Conservation (phyloP, 2,113 vertebrate genomes). For the Puffinus mauretanicus region DNA sequence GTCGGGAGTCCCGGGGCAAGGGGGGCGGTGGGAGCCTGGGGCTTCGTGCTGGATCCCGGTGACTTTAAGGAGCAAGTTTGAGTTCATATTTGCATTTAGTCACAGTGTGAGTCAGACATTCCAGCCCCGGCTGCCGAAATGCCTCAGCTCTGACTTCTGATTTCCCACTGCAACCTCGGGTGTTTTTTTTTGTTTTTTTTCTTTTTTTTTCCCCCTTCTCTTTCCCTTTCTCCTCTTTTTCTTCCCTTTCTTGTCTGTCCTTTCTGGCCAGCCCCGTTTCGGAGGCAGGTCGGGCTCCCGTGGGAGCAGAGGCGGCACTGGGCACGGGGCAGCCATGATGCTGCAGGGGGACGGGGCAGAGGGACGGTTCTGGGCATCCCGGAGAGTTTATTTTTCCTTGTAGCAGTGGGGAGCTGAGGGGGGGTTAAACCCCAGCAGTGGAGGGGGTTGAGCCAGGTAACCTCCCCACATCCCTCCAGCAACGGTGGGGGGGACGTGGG, state of each 20-base stretch:
- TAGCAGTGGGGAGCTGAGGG: background rate
- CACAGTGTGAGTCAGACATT: conserved; percentile 72
- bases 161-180: conserved; percentile 45
- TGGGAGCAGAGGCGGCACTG: fast-evolving
- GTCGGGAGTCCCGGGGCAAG: fast-evolving
- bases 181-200: background rate
- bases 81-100: conserved; percentile 68
- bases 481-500: fast-evolving
- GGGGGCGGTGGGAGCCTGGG: background rate
- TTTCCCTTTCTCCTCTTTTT: conserved; percentile 5
- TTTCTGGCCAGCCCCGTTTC: background rate
- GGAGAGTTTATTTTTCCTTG: background rate
- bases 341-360: background rate
- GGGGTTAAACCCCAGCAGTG: background rate
- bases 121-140: conserved; percentile 66
- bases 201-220: too few relatives aligned
- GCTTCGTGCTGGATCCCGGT: background rate
- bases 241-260: background rate
- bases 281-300: fast-evolving
- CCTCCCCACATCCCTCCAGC: background rate
- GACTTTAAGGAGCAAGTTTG: background rate
- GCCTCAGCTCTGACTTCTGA: conserved; percentile 69
- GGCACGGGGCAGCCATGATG: background rate
- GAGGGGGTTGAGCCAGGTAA: background rate
- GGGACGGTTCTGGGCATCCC: fast-evolving